Base-by-base conservation (phyloP, 2,888 invertebrate species). In the Steromphala cineraria region DNA sequence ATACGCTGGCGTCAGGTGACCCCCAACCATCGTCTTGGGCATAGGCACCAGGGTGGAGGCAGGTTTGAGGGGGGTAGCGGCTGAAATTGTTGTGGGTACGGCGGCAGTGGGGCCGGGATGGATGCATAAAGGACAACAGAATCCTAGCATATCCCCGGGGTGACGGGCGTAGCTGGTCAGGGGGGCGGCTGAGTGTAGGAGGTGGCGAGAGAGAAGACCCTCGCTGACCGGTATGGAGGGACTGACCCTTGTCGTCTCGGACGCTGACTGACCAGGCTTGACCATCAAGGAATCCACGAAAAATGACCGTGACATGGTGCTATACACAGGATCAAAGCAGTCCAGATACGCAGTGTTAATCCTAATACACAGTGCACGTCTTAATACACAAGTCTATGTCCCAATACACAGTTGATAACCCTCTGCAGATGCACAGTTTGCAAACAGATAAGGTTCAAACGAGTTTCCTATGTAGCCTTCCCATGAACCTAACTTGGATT, bases 251-350 rank as follows among this genome's bases (percentile, higher is more conserved):
- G 53, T 31, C 21, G 53, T 28, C n/a, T 76, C 76, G 31, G 76
- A 53, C 53, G 53, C 53, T n/a, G 76, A 31, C 28, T 76, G 76
- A 31, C 56, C 75, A n/a, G 76, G 52, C 28, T 90, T 91, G 74
- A 91, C 88, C 76, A 93, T 92, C 36, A 93, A 86, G 5, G 93
- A 92, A 84, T 93, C 93, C 74, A 93, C 92, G 76, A 89, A 90
- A 83, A 93, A 93, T 17, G 93, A 93, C 19, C 92, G 89, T n/a
- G 93, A 92, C 93, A 93, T 93, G 75, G 80, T 84, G 53, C n/a
- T n/a, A n/a, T n/a, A n/a, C n/a, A n/a, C n/a, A n/a, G n/a, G n/a
- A n/a, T n/a, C n/a, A n/a, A n/a, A n/a, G n/a, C n/a, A n/a, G n/a
- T n/a, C n/a, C n/a, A n/a, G n/a, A n/a, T n/a, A n/a, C n/a, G n/a